These are phyloP conservation scores for Loripinus fragilis DNA, from an alignment of 2,888 invertebrate genomes.

Conservation along the genomic window DNA sequence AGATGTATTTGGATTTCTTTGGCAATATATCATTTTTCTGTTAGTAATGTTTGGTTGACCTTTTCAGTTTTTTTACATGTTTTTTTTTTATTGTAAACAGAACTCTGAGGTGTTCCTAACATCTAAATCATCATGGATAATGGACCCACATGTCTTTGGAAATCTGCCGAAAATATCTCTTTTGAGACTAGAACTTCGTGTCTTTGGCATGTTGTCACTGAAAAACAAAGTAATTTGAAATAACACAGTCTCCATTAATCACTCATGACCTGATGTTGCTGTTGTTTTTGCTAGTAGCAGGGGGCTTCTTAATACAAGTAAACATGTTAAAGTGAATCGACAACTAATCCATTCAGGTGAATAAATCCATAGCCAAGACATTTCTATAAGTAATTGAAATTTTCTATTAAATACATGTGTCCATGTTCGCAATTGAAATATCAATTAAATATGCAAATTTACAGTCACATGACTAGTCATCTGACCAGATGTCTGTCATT, in stretches of 20 bases:
- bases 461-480: not conserved
- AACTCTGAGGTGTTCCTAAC: too few relatives aligned
- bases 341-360: too few relatives aligned
- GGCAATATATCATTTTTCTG: not conserved
- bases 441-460: conserved; percentile 3
- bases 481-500: not conserved
- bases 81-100: not conserved
- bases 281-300: too few relatives aligned
- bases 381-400: too few relatives aligned
- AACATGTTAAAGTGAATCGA: too few relatives aligned
- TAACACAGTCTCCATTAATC: too few relatives aligned
- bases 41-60: not conserved
- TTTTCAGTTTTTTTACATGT: conserved; percentile 2
- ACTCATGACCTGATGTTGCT: too few relatives aligned
- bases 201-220: conserved; percentile 3
- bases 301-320: too few relatives aligned
- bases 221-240: too few relatives aligned
- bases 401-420: too few relatives aligned
- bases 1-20: not conserved
- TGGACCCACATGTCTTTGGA: not conserved
- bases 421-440: not conserved
- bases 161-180: not conserved
- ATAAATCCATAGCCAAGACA: too few relatives aligned
- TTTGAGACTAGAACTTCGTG: not conserved
- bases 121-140: not conserved